Evolutionary conservation across 2,888 invertebrate genomes (phyloP).

Genomic region (Silvanus unidentatus): DNA sequence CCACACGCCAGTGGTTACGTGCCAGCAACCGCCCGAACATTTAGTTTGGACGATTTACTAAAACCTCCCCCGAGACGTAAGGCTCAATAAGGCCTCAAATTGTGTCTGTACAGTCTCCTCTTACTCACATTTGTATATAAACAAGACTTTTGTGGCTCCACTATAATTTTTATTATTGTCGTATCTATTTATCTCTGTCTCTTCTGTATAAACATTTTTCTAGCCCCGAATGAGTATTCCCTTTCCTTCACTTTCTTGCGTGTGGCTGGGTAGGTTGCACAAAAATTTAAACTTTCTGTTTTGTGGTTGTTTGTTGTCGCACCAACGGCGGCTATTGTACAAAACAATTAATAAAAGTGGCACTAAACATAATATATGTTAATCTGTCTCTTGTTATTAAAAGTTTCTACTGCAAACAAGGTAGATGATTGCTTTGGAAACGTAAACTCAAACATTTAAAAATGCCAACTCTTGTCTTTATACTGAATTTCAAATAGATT

Average conservation of each 20-base stretch:
- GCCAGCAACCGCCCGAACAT: conserved; percentile 69
- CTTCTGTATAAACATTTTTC: conserved; percentile 11
- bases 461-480: no score
- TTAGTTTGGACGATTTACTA: conserved; percentile 85
- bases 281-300: conserved; percentile 15
- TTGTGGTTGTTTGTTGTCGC: conserved; percentile 20
- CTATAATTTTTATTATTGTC: neutral
- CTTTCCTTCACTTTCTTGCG: conserved; percentile 44
- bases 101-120: conserved; percentile 14
- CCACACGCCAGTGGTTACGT: conserved; percentile 50
- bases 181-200: conserved; percentile 8
- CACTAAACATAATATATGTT: no score
- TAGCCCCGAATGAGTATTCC: conserved; percentile 28
- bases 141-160: conserved; percentile 1
- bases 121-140: conserved; percentile 19
- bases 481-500: no score
- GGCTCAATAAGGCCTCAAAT: conserved; percentile 44
- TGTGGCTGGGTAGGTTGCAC: conserved; percentile 50
- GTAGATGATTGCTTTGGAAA: no score
- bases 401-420: no score
- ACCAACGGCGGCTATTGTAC: conserved; percentile 26
- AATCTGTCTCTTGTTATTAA: no score
- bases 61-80: conserved; percentile 78
- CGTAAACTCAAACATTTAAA: no score
- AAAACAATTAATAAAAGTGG: conserved; percentile 9